Conservation (phyloP, 2,888 invertebrate species). For the Cataglyphis albicans region DNA sequence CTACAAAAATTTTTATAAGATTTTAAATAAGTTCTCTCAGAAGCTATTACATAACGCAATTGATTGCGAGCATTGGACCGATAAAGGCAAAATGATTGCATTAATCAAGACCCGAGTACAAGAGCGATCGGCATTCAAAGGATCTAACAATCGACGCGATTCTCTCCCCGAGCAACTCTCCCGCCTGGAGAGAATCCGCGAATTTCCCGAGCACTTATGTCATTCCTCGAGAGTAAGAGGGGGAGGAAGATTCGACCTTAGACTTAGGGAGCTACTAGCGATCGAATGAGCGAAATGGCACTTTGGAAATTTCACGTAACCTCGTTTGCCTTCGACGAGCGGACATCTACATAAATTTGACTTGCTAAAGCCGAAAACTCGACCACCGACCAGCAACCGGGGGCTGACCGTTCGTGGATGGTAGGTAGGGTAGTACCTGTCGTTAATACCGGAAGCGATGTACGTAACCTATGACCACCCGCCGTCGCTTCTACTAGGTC, state of each 20-base stretch:
- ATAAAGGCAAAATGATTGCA: slow-evolving; percentile 27
- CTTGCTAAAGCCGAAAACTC: slow-evolving; percentile 82
- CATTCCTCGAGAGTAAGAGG: background rate
- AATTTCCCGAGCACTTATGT: slow-evolving; percentile 49
- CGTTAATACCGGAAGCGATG: slow-evolving; percentile 63
- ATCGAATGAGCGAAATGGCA: slow-evolving; percentile 57
- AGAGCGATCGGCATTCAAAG: slow-evolving; percentile 48
- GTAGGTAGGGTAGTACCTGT: slow-evolving; percentile 60
- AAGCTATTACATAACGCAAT: slow-evolving; percentile 5
- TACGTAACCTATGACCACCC: slow-evolving; percentile 57
- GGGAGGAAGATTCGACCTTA: background rate
- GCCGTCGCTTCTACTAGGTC: slow-evolving; percentile 57
- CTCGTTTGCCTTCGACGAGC: slow-evolving; percentile 57
- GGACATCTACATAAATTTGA: slow-evolving; percentile 83
- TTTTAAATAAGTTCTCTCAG: background rate
- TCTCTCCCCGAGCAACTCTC: background rate
- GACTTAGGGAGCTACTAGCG: slow-evolving; percentile 1
- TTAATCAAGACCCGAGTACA: slow-evolving; percentile 38
- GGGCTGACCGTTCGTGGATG: slow-evolving; percentile 14
- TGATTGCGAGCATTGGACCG: background rate
- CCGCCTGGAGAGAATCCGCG: slow-evolving; percentile 14
- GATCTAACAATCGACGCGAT: slow-evolving; percentile 47
- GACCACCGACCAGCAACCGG: slow-evolving; percentile 27
- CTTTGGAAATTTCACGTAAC: slow-evolving; percentile 68
- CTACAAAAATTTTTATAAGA: background rate